Conservation (phyloP, 2,113 vertebrate genomes). For the Hemibagrus wyckioides region DNA sequence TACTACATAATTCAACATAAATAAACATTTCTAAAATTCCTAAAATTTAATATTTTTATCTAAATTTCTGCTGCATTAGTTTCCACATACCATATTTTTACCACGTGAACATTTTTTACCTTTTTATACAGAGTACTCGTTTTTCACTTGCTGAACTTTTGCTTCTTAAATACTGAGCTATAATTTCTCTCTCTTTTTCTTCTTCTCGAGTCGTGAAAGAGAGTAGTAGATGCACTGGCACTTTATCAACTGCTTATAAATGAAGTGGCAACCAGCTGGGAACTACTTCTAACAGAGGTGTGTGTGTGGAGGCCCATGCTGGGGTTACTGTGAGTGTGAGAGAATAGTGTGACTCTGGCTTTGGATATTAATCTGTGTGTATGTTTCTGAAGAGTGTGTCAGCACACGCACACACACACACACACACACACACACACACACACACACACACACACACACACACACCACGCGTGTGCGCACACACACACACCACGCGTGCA, state of each 20-base stretch:
- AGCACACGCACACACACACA: neutral
- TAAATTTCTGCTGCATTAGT: neutral
- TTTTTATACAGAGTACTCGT: neutral
- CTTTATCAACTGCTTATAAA: neutral
- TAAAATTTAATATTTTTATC: too few relatives aligned
- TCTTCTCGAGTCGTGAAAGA: neutral
- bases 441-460: neutral
- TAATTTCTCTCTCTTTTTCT: neutral
- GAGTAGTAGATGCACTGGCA: neutral
- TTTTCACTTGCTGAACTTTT: neutral
- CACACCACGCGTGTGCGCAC: too few relatives aligned
- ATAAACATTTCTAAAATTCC: too few relatives aligned
- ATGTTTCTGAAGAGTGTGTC: constrained; percentile 14
- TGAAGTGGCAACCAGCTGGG: neutral
- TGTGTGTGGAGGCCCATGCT: neutral
- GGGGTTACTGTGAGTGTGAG: neutral
- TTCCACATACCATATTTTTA: neutral
- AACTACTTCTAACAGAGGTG: neutral
- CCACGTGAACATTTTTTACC: neutral
- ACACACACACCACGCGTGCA: neutral
- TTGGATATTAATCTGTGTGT: neutral
- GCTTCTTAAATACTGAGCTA: neutral
- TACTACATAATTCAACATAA: too few relatives aligned
- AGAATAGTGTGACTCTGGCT: neutral
- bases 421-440: neutral